Base-by-base conservation (phyloP, 2,888 invertebrate genomes). In the Chromoteleia sp. region DNA sequence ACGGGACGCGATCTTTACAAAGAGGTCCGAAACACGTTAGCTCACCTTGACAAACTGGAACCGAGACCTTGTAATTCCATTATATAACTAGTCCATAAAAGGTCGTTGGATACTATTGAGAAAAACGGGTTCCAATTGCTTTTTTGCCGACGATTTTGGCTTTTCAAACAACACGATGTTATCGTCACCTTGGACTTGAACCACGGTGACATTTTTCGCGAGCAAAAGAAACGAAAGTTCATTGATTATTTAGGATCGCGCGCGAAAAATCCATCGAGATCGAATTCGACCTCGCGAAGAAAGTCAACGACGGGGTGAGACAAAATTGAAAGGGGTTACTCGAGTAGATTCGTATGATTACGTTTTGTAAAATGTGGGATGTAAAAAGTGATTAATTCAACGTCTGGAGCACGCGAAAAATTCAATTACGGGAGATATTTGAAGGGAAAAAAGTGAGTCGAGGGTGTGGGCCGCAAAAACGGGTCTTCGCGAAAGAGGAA, bases 41-140 rank as follows among this genome's bases (percentile, higher is more conserved):
- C 45, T 67, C 73, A 45, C 73, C 79, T 73, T 73, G 79, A 59
- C 52, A 79, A 79, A 79, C 79, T 79, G 58, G 79, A 79, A 67
- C 29, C 54, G 41, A 67, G 67, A 33, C 79, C 67, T 79, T 78
- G 67, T 67, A 67, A 50, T 36, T 29, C 52, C 43, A 67, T 78
- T 78, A 65, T 52, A 77, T 30, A 78, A 73, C 65, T 78, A 65
- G 65, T 78, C 63, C 65, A 67, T 30, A 65, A 73, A 59, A 73
- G 59, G 71, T 73, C 71, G 78, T 52, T 43, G 59, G 14, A 17
- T 45, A 41, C 59, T 54, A 76, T 76, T 56, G 63, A 59, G 45
- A 73, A 71, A 78, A 73, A 59, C 71, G 71, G 36, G 71, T 56
- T 67, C 8, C 30, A 36, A 61, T 65, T 39, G 77, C 21, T 36